Conservation (phyloP, 2,888 invertebrate species). For the Copidosoma aretas region DNA sequence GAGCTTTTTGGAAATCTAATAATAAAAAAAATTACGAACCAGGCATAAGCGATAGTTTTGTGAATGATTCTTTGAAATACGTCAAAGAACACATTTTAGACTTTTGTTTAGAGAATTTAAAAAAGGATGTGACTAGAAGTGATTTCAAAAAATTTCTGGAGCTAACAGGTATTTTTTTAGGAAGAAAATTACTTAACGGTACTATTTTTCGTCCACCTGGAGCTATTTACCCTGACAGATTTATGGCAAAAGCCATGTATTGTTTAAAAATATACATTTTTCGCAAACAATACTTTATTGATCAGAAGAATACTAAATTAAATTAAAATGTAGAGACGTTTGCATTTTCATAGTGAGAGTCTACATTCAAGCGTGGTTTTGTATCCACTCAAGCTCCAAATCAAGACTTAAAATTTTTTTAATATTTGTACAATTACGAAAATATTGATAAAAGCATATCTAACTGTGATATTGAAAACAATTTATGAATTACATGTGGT, state of each 20-base stretch:
- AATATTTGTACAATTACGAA: not conserved
- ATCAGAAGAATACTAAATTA: slow-evolving; percentile 9
- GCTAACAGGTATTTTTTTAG: not conserved
- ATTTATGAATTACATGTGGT: not conserved
- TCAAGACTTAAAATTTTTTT: slow-evolving; percentile 6
- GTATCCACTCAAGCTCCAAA: not conserved
- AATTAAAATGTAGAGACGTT: slow-evolving; percentile 17
- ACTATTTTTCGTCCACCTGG: slow-evolving; percentile 1
- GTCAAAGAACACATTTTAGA: not conserved
- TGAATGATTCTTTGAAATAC: not conserved
- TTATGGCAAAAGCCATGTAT: slow-evolving; percentile 14
- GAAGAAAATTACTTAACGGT: not conserved
- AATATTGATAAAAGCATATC: not conserved
- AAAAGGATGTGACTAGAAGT: not conserved
- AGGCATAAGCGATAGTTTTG: not conserved
- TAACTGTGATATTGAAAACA: not conserved
- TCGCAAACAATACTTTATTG: slow-evolving; percentile 1
- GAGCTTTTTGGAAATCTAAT: not conserved
- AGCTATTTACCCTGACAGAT: slow-evolving; percentile 4
- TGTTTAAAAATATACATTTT: slow-evolving; percentile 12
- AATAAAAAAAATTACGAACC: not conserved
- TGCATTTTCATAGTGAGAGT: slow-evolving; percentile 11
- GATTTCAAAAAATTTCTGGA: not conserved
- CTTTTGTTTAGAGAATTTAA: not conserved
- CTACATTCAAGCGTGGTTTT: too few species aligned